A percentile compares a stretch with the other conserved stretches of the same genome.
phyloP scores from a whole-genome alignment of 2,888 invertebrate genomes.

The Cosmia trapezina region DNA sequence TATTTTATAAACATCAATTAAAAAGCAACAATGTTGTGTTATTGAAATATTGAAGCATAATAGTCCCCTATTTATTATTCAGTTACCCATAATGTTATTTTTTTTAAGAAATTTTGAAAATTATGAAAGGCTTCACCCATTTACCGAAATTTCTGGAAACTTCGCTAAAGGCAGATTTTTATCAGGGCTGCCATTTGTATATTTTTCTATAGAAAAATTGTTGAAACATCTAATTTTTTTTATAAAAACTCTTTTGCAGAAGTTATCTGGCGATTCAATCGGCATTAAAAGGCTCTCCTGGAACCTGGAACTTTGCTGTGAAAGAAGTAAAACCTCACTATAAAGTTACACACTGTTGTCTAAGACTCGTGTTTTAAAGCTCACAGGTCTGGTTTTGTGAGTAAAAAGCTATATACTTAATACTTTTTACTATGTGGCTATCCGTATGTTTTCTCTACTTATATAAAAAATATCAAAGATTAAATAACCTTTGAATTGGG shows the following conservation, averaged over 20 bases:
- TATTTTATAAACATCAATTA: slow-evolving; percentile 27
- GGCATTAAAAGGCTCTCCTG: slow-evolving; percentile 14
- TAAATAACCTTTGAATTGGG: not conserved
- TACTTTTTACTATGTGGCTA: not conserved
- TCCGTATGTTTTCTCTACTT: not conserved
- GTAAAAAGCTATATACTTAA: not conserved
- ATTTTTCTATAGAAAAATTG: not conserved
- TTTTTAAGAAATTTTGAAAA: not conserved
- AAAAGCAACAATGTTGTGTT: not conserved
- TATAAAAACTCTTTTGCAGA: slow-evolving; percentile 1
- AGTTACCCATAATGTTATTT: not conserved
- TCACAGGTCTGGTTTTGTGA: not conserved
- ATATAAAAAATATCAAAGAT: not conserved
- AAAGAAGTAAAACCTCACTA: slow-evolving; percentile 30
- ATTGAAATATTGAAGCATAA: slow-evolving; percentile 22
- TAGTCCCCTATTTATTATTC: slow-evolving; percentile 7
- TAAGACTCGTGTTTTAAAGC: slow-evolving; percentile 28
- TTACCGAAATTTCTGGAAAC: not conserved
- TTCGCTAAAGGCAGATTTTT: not conserved
- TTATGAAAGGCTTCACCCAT: not conserved
- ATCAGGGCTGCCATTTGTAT: not conserved
- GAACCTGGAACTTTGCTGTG: slow-evolving; percentile 9
- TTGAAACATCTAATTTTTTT: not conserved
- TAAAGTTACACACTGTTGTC: slow-evolving; percentile 28
- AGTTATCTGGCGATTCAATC: slow-evolving; percentile 1